Conservation (phyloP, 2,113 vertebrate species). For the Cinclus mexicanus region DNA sequence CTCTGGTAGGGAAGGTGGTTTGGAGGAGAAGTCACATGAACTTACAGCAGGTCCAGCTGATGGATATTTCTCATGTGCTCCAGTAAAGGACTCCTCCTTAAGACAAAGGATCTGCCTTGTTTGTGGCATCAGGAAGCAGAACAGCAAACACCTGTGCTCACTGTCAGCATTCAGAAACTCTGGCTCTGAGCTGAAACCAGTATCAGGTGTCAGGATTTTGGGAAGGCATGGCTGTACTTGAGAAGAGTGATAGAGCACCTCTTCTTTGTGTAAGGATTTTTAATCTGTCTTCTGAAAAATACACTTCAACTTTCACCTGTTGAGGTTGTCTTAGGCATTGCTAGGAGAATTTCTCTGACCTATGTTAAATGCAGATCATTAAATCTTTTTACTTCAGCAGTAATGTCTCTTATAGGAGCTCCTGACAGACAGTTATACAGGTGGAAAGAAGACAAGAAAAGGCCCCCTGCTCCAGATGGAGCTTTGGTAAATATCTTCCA, state of each 20-base stretch:
- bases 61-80: neutral
- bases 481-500: neutral
- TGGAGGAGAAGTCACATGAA: neutral
- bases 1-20: neutral
- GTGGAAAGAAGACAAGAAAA: neutral
- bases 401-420: neutral
- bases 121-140: neutral
- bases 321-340: neutral
- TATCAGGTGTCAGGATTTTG: neutral
- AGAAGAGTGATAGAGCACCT: neutral
- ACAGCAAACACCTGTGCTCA: neutral
- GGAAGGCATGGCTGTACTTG: neutral
- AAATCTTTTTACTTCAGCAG: neutral
- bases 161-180: neutral
- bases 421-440: accelerated
- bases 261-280: neutral
- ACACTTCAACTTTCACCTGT: neutral
- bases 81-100: neutral
- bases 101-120: neutral
- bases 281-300: neutral
- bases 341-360: neutral
- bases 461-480: neutral
- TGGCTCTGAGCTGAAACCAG: neutral
- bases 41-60: neutral
- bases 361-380: neutral